Conservation (phyloP, 2,888 invertebrate species). For the Lottia scabra region DNA sequence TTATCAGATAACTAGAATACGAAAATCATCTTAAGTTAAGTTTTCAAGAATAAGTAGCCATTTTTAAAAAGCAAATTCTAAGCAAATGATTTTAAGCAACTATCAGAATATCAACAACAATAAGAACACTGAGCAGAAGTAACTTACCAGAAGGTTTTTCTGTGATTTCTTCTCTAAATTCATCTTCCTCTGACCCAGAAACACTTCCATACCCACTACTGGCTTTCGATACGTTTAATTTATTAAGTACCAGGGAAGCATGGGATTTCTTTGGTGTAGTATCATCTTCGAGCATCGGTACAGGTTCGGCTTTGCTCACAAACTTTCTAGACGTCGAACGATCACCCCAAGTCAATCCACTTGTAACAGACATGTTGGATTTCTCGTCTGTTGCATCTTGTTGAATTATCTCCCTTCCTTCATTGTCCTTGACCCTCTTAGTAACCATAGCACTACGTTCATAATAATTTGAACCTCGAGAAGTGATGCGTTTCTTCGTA, state of each 20-base stretch:
- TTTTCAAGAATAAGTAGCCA: too few relatives aligned
- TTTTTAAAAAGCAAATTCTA: too few relatives aligned
- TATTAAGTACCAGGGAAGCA: conserved; percentile 16
- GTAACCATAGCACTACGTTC: conserved; percentile 44
- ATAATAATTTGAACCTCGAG: conserved; percentile 56
- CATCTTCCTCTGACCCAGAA: conserved; percentile 39
- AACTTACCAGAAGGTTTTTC: conserved; percentile 42
- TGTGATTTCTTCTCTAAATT: conserved; percentile 25
- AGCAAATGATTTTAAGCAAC: too few relatives aligned
- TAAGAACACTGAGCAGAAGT: not conserved
- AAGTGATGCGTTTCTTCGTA: conserved; percentile 50
- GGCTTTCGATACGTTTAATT: conserved; percentile 39
- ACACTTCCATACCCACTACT: conserved; percentile 44
- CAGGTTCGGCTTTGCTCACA: conserved; percentile 1
- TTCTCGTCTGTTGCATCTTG: conserved; percentile 48
- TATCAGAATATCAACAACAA: too few relatives aligned
- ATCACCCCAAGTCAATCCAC: conserved; percentile 53
- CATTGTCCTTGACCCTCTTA: conserved; percentile 35
- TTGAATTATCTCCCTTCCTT: conserved; percentile 48
- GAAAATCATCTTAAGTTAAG: too few relatives aligned
- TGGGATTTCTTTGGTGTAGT: conserved; percentile 7
- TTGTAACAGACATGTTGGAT: conserved; percentile 51
- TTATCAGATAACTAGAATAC: too few relatives aligned
- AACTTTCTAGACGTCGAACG: conserved; percentile 13
- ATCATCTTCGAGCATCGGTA: conserved; percentile 8